A percentile compares a stretch with the other conserved stretches of the same genome.
These are phyloP conservation scores for Lacanobia wlatinum DNA, from an alignment of 2,888 invertebrate genomes.

Conservation along the genomic window DNA sequence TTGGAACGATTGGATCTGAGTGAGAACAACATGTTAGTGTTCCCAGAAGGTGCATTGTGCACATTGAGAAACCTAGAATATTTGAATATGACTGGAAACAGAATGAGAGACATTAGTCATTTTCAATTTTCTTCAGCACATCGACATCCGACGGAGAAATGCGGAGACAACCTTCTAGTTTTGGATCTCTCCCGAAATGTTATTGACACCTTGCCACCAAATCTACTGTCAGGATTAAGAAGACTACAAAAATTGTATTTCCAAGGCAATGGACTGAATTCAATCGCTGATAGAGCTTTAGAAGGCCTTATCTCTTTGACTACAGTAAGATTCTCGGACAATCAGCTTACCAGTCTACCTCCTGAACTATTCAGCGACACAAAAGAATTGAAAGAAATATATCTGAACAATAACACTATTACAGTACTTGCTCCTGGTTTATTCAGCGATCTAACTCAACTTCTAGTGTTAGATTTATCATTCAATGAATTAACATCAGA, in stretches of 20 bases:
- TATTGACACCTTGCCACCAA: conserved; percentile 93
- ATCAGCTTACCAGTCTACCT: conserved; percentile 95
- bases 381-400: conserved; percentile 94
- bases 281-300: conserved; percentile 94
- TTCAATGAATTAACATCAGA: conserved; percentile 95
- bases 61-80: conserved; percentile 94
- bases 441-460: conserved; percentile 94
- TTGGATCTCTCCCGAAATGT: conserved; percentile 95
- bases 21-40: conserved; percentile 95
- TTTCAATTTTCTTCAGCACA: conserved; percentile 93
- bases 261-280: conserved; percentile 94
- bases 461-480: conserved; percentile 94
- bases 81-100: conserved; percentile 95
- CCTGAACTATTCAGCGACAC: conserved; percentile 95
- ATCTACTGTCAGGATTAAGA: conserved; percentile 93
- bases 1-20: conserved; percentile 94
- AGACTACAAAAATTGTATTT: conserved; percentile 94
- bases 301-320: conserved; percentile 94
- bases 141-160: conserved; percentile 91
- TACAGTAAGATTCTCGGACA: conserved; percentile 94
- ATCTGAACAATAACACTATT: conserved; percentile 95
- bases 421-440: conserved; percentile 95
- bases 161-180: conserved; percentile 93
- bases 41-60: conserved; percentile 94
- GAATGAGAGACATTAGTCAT: conserved; percentile 93